phyloP scores from a whole-genome alignment of 2,888 invertebrate genomes.

The Stenolophus ochropezus region DNA sequence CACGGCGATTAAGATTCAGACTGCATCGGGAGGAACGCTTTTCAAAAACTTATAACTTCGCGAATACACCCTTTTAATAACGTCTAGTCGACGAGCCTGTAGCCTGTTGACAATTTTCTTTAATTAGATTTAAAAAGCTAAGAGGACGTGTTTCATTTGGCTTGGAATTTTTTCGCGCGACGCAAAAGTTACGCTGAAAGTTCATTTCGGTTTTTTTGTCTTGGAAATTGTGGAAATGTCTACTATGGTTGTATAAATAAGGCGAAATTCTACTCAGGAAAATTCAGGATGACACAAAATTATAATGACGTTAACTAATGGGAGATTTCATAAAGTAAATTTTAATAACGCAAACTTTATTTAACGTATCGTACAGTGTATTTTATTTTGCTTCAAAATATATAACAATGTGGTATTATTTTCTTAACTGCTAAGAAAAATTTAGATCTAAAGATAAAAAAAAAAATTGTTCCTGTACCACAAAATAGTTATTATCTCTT shows the following conservation, averaged over 20 bases:
- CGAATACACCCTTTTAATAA: conserved; percentile 30
- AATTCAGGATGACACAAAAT: not conserved
- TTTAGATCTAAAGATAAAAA: no score
- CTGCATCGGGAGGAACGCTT: conserved; percentile 15
- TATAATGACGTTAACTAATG: not conserved
- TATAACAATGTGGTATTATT: no score
- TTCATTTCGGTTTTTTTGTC: conserved; percentile 49
- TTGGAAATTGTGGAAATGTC: conserved; percentile 5
- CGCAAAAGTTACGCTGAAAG: conserved; percentile 51
- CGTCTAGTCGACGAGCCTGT: not conserved
- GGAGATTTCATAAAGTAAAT: not conserved
- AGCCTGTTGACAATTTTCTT: conserved; percentile 45
- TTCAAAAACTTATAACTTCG: conserved; percentile 31
- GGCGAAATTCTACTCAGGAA: not conserved
- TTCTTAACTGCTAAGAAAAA: no score
- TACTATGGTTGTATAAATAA: conserved; percentile 2
- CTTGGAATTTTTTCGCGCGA: conserved; percentile 41
- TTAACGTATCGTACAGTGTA: no score
- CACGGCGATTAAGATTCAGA: conserved; percentile 4
- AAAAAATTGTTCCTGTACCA: no score
- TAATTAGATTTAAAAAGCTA: conserved; percentile 45
- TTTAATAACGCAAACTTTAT: not conserved
- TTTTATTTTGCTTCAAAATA: no score
- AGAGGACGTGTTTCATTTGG: conserved; percentile 50
- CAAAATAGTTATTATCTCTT: no score